Conservation (phyloP, 2,113 vertebrate genomes). For the Carlito syrichta region DNA sequence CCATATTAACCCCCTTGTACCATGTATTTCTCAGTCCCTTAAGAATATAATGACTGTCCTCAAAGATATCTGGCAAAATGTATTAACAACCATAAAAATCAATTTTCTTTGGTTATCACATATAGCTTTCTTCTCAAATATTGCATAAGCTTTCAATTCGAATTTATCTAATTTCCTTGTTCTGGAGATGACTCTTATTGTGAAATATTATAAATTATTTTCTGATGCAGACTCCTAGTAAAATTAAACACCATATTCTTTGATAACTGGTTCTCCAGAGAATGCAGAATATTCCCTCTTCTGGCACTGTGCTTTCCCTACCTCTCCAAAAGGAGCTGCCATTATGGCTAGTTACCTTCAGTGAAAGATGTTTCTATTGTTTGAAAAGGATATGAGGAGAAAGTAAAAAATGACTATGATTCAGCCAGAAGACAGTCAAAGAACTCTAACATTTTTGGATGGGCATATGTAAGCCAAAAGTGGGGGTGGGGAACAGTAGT, state of each 20-base stretch:
- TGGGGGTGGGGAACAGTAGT: not conserved
- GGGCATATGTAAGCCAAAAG: not conserved
- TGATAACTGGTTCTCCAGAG: not conserved
- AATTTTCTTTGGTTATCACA: constrained; percentile 21
- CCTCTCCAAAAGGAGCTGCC: not conserved
- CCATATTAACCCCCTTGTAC: not conserved
- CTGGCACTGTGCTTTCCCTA: not conserved
- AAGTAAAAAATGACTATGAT: not conserved
- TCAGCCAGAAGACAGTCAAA: not conserved
- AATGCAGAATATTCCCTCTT: not conserved
- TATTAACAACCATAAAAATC: constrained; percentile 12
- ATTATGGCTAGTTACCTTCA: not conserved
- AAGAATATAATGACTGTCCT: not conserved
- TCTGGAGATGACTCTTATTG: constrained; percentile 1
- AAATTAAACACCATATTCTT: not conserved
- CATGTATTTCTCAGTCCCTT: not conserved
- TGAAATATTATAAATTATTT: constrained; percentile 39
- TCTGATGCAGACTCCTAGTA: not conserved
- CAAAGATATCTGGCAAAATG: not conserved
- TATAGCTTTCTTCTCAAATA: constrained; percentile 17
- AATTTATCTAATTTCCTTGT: constrained; percentile 5
- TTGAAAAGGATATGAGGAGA: not conserved
- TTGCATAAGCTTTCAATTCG: not conserved
- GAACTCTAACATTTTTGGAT: not conserved
- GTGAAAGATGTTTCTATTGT: not conserved